Base-by-base conservation (phyloP, 2,113 vertebrate genomes). In the Rhinopomastus cyanomelas region DNA sequence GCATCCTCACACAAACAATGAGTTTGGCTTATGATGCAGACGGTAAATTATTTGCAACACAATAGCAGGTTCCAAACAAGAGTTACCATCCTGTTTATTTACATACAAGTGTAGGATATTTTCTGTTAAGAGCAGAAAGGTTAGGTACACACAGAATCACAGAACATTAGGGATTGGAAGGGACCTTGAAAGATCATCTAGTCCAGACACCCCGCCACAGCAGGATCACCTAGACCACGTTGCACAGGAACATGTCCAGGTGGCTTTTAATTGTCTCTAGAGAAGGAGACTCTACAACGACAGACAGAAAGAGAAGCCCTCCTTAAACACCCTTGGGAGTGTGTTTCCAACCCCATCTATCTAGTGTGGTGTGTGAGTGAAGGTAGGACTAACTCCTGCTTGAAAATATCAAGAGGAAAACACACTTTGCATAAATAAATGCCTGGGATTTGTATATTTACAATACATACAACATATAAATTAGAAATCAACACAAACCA, bases 341-440 rank as follows among this genome's bases (percentile, higher is more conserved):
- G 34, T 16, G 62, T 75, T 81, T 66, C 87, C 19, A 83, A 16
- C 5, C 5, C 21, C 17, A 46, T 16, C 19, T 20, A 62, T 16
- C 5, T 4, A 87, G 53, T 8, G 73, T 20, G 29, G n/a, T 27
- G 44, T 37, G 56, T 67, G 85, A 89, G 27, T 39, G 27, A 90
- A 44, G 16, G 55, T 17, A 91, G 20, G 34, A 87, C 30, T 68
- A 85, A 87, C n/a, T 17, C 66, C 27, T 49, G 27, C 48, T 88
- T 76, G 55, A 77, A 86, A 37, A 93, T 52, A 48, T 49, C 36
- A 78, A 90, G 51, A 87, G 49, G 64, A 93, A 46, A 7, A 12
- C 39, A 71, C 9, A 48, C n/a, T 93, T 96, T 42, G 82, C 96
- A 98, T 97, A 97, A 98, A 98, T 97, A 97, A 95, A 94, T 93